Evolutionary conservation across 2,888 invertebrate genomes (phyloP).

Genomic region (Molanna angustata): DNA sequence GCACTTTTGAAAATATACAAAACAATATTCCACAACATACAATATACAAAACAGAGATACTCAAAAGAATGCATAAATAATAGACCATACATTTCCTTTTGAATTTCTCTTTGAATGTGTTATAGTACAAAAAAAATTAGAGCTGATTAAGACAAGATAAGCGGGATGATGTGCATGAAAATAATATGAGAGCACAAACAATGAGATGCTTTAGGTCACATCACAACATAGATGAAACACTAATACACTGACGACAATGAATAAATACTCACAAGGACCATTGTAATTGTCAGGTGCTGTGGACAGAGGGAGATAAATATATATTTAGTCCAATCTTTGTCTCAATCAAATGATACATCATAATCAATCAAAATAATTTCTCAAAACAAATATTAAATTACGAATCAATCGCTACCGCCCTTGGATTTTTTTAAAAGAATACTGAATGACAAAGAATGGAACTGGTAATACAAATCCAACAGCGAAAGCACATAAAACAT

Average conservation of each 20-base stretch:
- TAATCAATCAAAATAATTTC: slow-evolving; percentile 7
- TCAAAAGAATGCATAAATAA: too few relatives aligned
- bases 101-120: too few relatives aligned
- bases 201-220: too few relatives aligned
- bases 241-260: slow-evolving; percentile 28
- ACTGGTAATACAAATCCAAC: slow-evolving; percentile 30
- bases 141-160: too few relatives aligned
- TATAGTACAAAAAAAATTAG: too few relatives aligned
- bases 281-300: slow-evolving; percentile 84
- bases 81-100: too few relatives aligned
- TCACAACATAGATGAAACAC: too few relatives aligned
- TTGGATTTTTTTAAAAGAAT: slow-evolving; percentile 19
- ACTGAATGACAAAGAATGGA: slow-evolving; percentile 8
- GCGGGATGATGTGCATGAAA: too few relatives aligned
- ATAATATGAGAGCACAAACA: too few relatives aligned
- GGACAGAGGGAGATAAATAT: slow-evolving; percentile 43
- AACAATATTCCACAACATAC: too few relatives aligned
- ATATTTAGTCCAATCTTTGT: slow-evolving; percentile 29
- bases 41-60: too few relatives aligned
- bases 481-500: slow-evolving; percentile 28
- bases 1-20: too few relatives aligned
- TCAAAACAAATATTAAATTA: slow-evolving; percentile 2
- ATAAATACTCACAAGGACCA: slow-evolving; percentile 81
- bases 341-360: not conserved
- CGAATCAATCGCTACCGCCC: slow-evolving; percentile 15